A percentile compares a stretch with the other conserved stretches of the same genome.
phyloP scores from a whole-genome alignment of 23 tunicate species.

The Styela clava region DNA sequence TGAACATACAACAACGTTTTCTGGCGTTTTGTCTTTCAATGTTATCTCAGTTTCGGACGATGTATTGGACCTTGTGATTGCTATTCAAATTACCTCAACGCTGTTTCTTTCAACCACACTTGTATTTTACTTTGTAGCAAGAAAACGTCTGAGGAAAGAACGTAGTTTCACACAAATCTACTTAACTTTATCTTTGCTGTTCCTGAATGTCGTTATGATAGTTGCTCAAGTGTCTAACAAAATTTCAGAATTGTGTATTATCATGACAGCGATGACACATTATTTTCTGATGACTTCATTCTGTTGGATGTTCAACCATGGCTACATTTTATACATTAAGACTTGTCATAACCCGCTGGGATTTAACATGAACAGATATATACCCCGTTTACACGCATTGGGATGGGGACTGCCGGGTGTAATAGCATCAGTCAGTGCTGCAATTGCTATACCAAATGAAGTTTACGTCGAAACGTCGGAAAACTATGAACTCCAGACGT shows the following conservation, averaged over 20 bases:
- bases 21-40: neutral
- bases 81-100: neutral
- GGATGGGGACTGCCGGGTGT: conserved; percentile 1
- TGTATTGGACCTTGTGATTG: neutral
- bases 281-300: conserved; percentile 12
- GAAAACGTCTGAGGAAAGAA: conserved; percentile 3
- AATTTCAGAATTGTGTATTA: neutral
- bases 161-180: neutral
- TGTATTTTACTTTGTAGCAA: neutral
- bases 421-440: neutral
- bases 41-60: neutral
- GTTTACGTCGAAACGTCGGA: neutral
- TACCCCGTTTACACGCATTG: neutral
- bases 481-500: neutral
- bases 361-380: neutral
- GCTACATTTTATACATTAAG: neutral
- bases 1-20: conserved; percentile 6
- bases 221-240: neutral
- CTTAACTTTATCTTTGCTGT: neutral
- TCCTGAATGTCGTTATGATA: neutral
- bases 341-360: neutral
- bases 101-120: neutral
- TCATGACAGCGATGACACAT: neutral
- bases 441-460: neutral
- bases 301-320: conserved; percentile 5